Conservation (phyloP, 1,140 invertebrate species). For the Pseudomyrmex pallidus region DNA sequence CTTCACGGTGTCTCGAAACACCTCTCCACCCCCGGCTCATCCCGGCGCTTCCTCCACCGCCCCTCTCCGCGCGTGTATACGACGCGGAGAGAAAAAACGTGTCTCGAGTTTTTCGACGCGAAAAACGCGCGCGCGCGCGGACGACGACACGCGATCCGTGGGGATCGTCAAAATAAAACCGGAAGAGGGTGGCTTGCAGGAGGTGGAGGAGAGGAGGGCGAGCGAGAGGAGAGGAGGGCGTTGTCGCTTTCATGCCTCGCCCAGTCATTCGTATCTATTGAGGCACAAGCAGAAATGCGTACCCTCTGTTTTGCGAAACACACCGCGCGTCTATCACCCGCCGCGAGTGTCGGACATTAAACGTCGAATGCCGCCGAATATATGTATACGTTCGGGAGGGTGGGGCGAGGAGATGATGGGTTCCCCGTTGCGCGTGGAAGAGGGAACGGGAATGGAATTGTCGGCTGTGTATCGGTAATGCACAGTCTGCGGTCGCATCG, state of each 20-base stretch:
- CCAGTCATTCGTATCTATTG: slow-evolving; percentile 69
- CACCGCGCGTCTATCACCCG: slow-evolving; percentile 32
- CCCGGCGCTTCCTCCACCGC: not conserved
- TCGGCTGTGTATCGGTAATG: slow-evolving; percentile 46
- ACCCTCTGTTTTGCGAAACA: slow-evolving; percentile 55
- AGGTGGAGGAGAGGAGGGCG: not conserved
- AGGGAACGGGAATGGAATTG: not conserved
- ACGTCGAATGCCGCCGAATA: slow-evolving; percentile 59
- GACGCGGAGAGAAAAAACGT: slow-evolving; percentile 21
- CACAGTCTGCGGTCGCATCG: slow-evolving; percentile 34
- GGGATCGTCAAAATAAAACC: slow-evolving; percentile 44
- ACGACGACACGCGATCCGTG: not conserved
- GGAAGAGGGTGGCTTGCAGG: slow-evolving; percentile 33
- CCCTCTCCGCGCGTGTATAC: not conserved
- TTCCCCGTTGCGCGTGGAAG: not conserved
- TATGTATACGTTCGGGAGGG: not conserved
- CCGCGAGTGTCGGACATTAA: slow-evolving; percentile 65
- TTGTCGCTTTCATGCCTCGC: slow-evolving; percentile 67
- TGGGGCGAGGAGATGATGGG: too few relatives aligned
- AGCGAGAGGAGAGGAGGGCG: slow-evolving; percentile 20
- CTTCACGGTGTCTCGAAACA: slow-evolving; percentile 14
- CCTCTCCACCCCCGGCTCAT: not conserved
- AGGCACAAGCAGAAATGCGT: slow-evolving; percentile 67
- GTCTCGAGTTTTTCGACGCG: slow-evolving; percentile 51
- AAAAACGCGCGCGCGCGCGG: slow-evolving; percentile 13